A percentile compares a stretch with the other conserved stretches of the same genome.
Conservation (phyloP, 92 coral and sea anemone genomes). For the Porites divaricata region DNA sequence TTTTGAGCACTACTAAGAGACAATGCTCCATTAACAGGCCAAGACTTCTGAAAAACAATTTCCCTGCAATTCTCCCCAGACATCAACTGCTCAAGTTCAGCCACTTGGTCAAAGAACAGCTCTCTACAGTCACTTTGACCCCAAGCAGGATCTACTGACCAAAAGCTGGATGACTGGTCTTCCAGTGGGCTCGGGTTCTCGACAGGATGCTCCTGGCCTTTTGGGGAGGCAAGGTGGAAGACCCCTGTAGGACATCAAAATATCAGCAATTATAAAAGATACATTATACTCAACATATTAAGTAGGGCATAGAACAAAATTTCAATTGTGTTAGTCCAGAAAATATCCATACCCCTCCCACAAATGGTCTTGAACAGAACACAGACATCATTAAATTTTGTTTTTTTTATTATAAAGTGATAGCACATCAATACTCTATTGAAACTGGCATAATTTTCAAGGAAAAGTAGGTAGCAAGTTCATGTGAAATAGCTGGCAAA, state of each 20-base stretch:
- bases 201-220: constrained; percentile 29
- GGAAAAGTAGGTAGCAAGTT: too few species aligned
- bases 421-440: too few species aligned
- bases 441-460: too few species aligned
- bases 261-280: background rate
- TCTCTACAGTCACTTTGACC: constrained; percentile 58
- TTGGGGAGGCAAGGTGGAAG: constrained; percentile 76
- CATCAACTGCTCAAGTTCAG: constrained; percentile 77
- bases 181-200: constrained; percentile 40
- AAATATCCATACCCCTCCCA: too few species aligned
- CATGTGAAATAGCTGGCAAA: too few species aligned
- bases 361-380: too few species aligned
- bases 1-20: background rate
- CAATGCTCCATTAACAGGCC: constrained; percentile 15
- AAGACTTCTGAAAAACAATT: constrained; percentile 22
- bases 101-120: constrained; percentile 90
- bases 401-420: too few species aligned
- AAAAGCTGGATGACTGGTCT: constrained; percentile 31
- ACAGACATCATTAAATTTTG: too few species aligned
- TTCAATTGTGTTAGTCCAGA: too few species aligned
- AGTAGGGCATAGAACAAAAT: too few species aligned
- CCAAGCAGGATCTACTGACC: constrained; percentile 55
- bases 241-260: constrained; percentile 56
- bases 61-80: constrained; percentile 50
- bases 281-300: too few species aligned